A percentile compares a stretch with the other conserved stretches of the same genome.
Conservation (phyloP, 2,797 vertebrate species). For the Propithecus deckenii region DNA sequence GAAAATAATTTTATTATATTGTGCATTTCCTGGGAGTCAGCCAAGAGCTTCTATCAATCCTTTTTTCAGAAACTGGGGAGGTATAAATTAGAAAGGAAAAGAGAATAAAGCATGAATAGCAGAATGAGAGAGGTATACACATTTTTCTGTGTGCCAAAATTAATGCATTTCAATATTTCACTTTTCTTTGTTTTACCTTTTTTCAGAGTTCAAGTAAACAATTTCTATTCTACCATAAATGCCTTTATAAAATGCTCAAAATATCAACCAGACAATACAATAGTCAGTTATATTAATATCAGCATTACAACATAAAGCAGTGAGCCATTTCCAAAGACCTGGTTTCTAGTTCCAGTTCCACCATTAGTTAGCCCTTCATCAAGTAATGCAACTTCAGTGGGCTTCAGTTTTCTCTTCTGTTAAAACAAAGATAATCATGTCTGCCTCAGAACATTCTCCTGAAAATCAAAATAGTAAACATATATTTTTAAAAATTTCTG, state of each 20-base stretch:
- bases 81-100: conserved; percentile 25
- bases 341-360: neutral
- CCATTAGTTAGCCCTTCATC: neutral
- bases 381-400: neutral
- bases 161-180: conserved; percentile 25
- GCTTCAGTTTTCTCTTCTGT: neutral
- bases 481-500: neutral
- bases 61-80: conserved; percentile 1
- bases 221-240: neutral
- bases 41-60: neutral
- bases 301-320: neutral
- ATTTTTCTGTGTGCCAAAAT: conserved; percentile 31
- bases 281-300: neutral
- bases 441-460: neutral
- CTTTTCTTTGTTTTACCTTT: neutral
- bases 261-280: neutral
- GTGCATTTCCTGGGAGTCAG: neutral
- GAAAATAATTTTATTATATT: conserved; percentile 21
- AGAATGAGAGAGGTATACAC: neutral
- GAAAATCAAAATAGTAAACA: neutral
- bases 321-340: neutral
- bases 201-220: neutral
- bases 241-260: neutral
- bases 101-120: neutral
- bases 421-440: neutral